Conservation (phyloP, 2,113 vertebrate species). For the Ploceus nigricollis region DNA sequence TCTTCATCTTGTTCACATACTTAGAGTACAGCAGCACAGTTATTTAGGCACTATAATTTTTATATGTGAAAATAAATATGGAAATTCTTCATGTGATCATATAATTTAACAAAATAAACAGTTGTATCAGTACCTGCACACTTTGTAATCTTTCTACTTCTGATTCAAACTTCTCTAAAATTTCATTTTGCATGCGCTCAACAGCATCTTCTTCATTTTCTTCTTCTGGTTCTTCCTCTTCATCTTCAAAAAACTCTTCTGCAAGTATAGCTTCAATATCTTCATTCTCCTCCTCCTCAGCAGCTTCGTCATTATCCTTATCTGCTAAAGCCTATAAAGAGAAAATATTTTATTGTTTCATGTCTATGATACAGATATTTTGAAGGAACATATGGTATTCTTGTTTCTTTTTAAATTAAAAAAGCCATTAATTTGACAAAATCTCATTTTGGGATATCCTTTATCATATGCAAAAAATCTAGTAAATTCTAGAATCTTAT, state of each 20-base stretch:
- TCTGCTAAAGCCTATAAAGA: constrained; percentile 16
- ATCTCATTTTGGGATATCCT: neutral
- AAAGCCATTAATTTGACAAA: neutral
- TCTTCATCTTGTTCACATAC: neutral
- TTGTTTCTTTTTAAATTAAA: neutral
- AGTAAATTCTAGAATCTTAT: neutral
- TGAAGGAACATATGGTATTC: neutral
- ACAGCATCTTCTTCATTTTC: constrained; percentile 69
- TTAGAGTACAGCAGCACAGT: neutral
- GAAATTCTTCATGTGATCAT: neutral
- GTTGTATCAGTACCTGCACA: constrained; percentile 71
- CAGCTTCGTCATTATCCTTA: constrained; percentile 34
- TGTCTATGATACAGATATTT: neutral
- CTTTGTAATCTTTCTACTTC: constrained; percentile 70
- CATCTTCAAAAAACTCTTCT: constrained; percentile 82
- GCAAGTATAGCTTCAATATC: constrained; percentile 78
- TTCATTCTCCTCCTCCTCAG: constrained; percentile 65
- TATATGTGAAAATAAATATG: neutral
- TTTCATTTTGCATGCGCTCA: constrained; percentile 80
- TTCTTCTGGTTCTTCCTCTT: constrained; percentile 72
- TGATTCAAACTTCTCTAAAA: constrained; percentile 77
- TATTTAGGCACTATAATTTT: neutral
- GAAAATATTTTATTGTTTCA: constrained; percentile 12
- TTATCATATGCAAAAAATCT: neutral
- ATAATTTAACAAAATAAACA: neutral